Evolutionary conservation across 2,113 vertebrate species (phyloP).

Genomic region (Vireo altiloquus): DNA sequence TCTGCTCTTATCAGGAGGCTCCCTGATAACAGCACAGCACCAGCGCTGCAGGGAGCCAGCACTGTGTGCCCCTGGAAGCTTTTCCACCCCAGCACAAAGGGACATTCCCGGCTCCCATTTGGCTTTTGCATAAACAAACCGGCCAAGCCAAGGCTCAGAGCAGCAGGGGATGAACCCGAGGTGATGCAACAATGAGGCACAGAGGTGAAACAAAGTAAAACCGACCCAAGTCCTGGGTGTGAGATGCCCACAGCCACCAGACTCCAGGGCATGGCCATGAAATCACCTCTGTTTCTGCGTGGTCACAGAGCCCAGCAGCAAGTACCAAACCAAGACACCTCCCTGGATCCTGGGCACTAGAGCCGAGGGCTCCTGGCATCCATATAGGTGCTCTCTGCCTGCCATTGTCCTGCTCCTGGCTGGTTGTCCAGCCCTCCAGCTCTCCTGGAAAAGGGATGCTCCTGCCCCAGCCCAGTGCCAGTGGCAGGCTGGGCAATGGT

Average conservation of each 20-base stretch:
- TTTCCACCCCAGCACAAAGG: not conserved
- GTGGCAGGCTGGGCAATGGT: not conserved
- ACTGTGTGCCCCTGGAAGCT: not conserved
- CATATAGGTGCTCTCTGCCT: rapidly evolving
- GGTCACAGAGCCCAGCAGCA: not conserved
- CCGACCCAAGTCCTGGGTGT: not conserved
- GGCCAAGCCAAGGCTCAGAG: not conserved
- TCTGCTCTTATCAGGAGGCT: not conserved
- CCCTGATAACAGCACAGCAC: not conserved
- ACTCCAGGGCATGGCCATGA: rapidly evolving
- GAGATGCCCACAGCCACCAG: not conserved
- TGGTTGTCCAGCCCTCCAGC: not conserved
- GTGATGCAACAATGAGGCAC: not conserved
- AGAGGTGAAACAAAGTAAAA: not conserved
- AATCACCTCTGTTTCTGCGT: not conserved
- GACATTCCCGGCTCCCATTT: not conserved
- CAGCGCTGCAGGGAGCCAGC: not conserved
- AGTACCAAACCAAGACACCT: not conserved
- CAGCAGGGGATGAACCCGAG: not conserved
- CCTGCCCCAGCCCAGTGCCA: not conserved
- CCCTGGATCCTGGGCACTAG: not conserved
- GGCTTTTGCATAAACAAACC: not conserved
- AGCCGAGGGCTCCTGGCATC: not conserved
- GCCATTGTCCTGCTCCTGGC: not conserved
- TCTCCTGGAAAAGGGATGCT: not conserved